phyloP scores from a whole-genome alignment of 2,888 invertebrate species.

The Drosophila silvestris region DNA sequence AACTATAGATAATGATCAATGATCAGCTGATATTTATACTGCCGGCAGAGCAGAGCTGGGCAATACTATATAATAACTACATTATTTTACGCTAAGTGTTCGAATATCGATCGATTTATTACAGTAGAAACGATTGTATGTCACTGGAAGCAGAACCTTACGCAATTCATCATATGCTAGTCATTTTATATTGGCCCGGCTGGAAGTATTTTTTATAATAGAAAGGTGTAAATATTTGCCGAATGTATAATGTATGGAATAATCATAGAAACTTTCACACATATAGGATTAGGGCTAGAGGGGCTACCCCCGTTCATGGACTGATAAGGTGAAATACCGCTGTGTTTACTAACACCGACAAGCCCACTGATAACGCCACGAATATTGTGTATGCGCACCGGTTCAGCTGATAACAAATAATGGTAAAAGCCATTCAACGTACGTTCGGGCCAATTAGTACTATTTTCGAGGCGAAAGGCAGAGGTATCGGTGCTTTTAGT shows the following conservation, averaged over 20 bases:
- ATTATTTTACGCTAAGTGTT: neutral
- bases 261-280: constrained; percentile 33
- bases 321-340: constrained; percentile 73
- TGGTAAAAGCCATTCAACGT: constrained; percentile 43
- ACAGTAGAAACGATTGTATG: constrained; percentile 1
- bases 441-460: constrained; percentile 58
- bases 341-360: constrained; percentile 56
- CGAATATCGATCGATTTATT: neutral
- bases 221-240: constrained; percentile 21
- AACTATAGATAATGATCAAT: neutral
- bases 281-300: constrained; percentile 1
- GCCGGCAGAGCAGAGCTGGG: too few relatives aligned
- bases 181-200: neutral
- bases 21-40: neutral
- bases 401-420: constrained; percentile 56
- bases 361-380: constrained; percentile 52
- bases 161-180: constrained; percentile 22
- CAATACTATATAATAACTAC: neutral
- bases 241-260: constrained; percentile 21
- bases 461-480: constrained; percentile 52
- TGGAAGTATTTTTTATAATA: neutral
- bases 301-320: constrained; percentile 3
- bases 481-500: constrained; percentile 47
- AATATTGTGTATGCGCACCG: constrained; percentile 30
- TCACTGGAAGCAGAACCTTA: constrained; percentile 7